Conservation (phyloP, 2,888 invertebrate genomes). For the Aspidiotus rigidus region DNA sequence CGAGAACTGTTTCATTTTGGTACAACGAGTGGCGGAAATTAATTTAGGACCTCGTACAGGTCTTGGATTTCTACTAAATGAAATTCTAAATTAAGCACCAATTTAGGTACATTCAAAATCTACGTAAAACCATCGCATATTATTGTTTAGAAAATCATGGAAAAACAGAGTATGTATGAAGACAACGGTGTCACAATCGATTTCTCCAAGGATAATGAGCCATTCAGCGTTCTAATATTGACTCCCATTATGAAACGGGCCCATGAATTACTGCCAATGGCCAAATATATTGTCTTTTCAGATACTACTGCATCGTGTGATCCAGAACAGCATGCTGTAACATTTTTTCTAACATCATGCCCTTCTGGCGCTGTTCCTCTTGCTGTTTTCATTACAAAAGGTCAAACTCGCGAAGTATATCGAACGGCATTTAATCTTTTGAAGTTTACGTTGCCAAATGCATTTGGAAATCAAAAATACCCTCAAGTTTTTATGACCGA, state of each 20-base stretch:
- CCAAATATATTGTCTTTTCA: conserved; percentile 8
- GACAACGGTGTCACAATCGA: background rate
- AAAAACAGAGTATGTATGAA: background rate
- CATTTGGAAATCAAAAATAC: background rate
- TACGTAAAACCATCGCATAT: no score
- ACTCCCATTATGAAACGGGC: conserved; percentile 13
- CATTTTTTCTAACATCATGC: conserved; percentile 12
- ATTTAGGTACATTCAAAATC: no score
- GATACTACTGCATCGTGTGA: conserved; percentile 17
- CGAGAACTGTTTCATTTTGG: background rate
- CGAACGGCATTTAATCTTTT: background rate
- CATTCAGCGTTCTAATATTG: conserved; percentile 6
- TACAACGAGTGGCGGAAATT: no score
- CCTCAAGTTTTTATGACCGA: background rate
- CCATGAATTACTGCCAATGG: conserved; percentile 6
- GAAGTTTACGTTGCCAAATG: background rate
- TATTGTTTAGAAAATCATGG: background rate
- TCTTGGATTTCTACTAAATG: background rate
- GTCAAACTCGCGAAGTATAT: background rate
- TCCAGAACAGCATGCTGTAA: conserved; percentile 13
- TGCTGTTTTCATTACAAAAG: conserved; percentile 6
- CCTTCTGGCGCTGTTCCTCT: conserved; percentile 13
- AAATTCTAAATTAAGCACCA: background rate
- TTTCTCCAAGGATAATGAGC: conserved; percentile 3
- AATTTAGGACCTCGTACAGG: background rate